Evolutionary conservation across 2,797 vertebrate species (phyloP).

Genomic region (Rhyacichthys aspro): DNA sequence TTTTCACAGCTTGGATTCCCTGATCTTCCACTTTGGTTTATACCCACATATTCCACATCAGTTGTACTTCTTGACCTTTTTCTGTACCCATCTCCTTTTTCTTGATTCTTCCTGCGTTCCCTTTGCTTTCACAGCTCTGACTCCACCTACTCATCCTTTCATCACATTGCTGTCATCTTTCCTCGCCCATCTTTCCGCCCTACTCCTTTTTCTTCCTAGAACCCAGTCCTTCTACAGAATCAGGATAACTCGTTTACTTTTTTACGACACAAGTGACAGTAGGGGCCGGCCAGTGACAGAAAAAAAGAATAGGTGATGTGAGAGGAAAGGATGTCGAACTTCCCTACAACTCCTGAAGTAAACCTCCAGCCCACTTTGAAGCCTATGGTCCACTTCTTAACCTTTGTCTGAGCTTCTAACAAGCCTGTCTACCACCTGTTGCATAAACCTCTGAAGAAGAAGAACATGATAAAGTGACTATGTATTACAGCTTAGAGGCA

Average conservation of each 20-base stretch:
- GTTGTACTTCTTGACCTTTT: constrained; percentile 24
- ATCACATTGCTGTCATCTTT: constrained; percentile 19
- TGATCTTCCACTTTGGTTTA: constrained; percentile 39
- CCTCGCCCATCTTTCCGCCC: not conserved
- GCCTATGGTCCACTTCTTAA: constrained; percentile 22
- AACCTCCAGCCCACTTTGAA: constrained; percentile 67
- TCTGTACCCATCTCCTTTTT: constrained; percentile 17
- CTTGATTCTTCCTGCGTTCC: constrained; percentile 27
- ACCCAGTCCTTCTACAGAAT: constrained; percentile 28
- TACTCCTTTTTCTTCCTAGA: constrained; percentile 35
- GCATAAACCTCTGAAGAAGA: constrained; percentile 30
- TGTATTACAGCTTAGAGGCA: constrained; percentile 11
- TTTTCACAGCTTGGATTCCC: constrained; percentile 36
- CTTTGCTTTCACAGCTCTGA: constrained; percentile 28
- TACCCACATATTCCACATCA: constrained; percentile 35
- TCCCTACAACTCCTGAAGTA: constrained; percentile 49
- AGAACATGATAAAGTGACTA: constrained; percentile 12
- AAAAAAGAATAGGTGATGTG: constrained; percentile 52
- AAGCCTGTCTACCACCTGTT: constrained; percentile 30
- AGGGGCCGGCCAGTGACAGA: constrained; percentile 28
- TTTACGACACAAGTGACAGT: constrained; percentile 49
- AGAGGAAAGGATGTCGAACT: constrained; percentile 42
- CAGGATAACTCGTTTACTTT: constrained; percentile 53
- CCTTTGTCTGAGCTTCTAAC: constrained; percentile 28
- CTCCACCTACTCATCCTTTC: constrained; percentile 42